phyloP scores from a whole-genome alignment of 2,797 vertebrate genomes.

The Chelidonichthys spinosus region DNA sequence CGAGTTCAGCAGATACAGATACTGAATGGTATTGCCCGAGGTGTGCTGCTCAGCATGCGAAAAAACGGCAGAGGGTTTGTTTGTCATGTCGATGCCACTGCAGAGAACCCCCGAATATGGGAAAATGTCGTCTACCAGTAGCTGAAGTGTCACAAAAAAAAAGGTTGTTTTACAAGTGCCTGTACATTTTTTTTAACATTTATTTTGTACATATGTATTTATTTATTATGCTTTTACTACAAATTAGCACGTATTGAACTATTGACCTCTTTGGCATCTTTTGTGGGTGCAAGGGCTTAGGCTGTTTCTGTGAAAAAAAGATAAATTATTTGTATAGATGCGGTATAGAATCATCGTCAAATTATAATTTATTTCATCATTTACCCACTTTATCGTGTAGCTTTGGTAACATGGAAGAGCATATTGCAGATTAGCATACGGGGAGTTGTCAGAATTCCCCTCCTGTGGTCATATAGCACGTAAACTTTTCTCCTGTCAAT shows the following conservation, averaged over 20 bases:
- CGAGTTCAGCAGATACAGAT: conserved; percentile 27
- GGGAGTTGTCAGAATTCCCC: conserved; percentile 1
- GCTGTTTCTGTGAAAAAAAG: conserved; percentile 76
- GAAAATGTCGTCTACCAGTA: conserved; percentile 24
- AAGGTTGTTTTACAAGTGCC: conserved; percentile 76
- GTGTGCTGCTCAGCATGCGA: background rate
- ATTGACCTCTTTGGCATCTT: conserved; percentile 60
- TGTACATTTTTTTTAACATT: conserved; percentile 64
- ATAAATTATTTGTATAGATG: conserved; percentile 79
- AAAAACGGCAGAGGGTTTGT: conserved; percentile 32
- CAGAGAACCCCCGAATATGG: conserved; percentile 16
- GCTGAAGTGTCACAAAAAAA: conserved; percentile 41
- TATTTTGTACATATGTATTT: conserved; percentile 80
- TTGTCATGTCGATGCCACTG: conserved; percentile 38
- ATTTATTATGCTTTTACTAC: conserved; percentile 77
- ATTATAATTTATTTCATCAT: conserved; percentile 77
- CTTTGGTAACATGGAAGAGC: conserved; percentile 32
- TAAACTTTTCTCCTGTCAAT: conserved; percentile 7
- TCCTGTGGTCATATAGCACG: conserved; percentile 6
- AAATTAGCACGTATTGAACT: conserved; percentile 61
- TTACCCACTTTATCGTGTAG: conserved; percentile 28
- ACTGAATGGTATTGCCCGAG: conserved; percentile 33
- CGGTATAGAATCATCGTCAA: conserved; percentile 58
- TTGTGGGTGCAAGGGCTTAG: conserved; percentile 64
- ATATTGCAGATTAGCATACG: conserved; percentile 8